Evolutionary conservation across 2,797 vertebrate species (phyloP), one percentile per base, ranked within the genome.

Genomic region (Esox masquinongy): DNA sequence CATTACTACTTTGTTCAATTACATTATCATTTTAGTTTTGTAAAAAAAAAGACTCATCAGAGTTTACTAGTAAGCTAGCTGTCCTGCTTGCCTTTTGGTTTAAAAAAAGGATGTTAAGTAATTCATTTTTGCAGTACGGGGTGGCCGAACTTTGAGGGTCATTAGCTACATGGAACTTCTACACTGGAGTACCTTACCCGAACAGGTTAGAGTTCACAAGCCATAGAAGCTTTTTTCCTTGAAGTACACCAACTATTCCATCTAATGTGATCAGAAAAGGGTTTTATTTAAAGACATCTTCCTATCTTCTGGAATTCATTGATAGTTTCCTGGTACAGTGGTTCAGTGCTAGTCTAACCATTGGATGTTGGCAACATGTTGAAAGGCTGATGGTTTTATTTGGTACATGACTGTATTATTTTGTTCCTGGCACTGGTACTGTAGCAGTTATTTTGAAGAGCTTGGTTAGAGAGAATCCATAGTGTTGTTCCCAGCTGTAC

Each of bases 401-500:
- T 56, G 34, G 84, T 82, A 83, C 67, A 81, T 74, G 56, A 91
- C 82, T 80, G 84, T 82, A 86, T 88, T 82, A 87, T 39, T 92
- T 91, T 90, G 82, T 89, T 91, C 83, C 85, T 77, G 73, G 85
- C 86, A 86, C 82, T 79, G 74, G 36, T 5, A 6, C 36, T 39
- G 83, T 83, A 82, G 85, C 69, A 70, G 43, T 90, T 90, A 79
- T 86, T 81, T 87, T 85, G 87, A 83, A 80, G 80, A 73, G 74
- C 86, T 74, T 89, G 90, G 89, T 91, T 92, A 84, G 84, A 91
- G 92, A 90, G 90, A 89, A 90, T 91, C 89, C 86, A 90, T 88
- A 88, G 89, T 86, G 88, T 89, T 88, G 88, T 90, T 90, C 90
- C 89, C 70, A 88, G 86, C 88, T 90, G 88, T 84, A 84, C 84